Base-by-base conservation (phyloP, 1,140 invertebrate genomes). In the Drosophila nigromelanica region DNA sequence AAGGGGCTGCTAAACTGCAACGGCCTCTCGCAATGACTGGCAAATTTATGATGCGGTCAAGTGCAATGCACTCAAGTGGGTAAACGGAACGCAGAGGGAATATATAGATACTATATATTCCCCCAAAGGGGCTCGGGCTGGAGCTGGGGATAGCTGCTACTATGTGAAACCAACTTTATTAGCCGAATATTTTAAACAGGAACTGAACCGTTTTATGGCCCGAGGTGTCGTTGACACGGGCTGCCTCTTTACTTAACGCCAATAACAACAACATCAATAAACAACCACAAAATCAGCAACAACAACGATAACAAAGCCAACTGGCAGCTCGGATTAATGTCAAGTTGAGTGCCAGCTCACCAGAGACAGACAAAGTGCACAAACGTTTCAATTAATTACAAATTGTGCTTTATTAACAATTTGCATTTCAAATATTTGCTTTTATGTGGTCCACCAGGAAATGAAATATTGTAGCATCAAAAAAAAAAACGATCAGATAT, bases 21-120 rank as follows among this genome's bases (percentile, higher is more conserved):
- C 70, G 59, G 80, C 61, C 47, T 48, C 35, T 52, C 47, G 58
- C 55, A 67, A 62, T 67, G 51, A 76, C 56, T 67, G 56, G 45
- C 48, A 54, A 55, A 75, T 86, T 85, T 80, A 86, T 77, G 76
- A 80, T 85, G 78, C 78, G 81, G 81, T 87, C 81, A 68, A 73
- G 70, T 67, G 63, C 69, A 73, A 62, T 67, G 73, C 56, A 69
- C 70, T 69, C 56, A 45, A 75, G 48, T 60, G 60, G 51, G 14
- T 18, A n/a, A 59, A 18, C 42, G 42, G n/a, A 30, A 12, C 27
- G 39, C 45, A 21, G 30, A 21, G 11, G 40, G 5, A 2, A 3
- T 35, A 35, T 24, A 24, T 4, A 24, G 0, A 24, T 4, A 24
- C 21, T 18, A 18, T 18, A 24, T 24, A 24, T 2, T 2, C 21